These are phyloP conservation scores for Fabriciana adippe DNA, from an alignment of 2,888 invertebrate species.

Conservation along the genomic window DNA sequence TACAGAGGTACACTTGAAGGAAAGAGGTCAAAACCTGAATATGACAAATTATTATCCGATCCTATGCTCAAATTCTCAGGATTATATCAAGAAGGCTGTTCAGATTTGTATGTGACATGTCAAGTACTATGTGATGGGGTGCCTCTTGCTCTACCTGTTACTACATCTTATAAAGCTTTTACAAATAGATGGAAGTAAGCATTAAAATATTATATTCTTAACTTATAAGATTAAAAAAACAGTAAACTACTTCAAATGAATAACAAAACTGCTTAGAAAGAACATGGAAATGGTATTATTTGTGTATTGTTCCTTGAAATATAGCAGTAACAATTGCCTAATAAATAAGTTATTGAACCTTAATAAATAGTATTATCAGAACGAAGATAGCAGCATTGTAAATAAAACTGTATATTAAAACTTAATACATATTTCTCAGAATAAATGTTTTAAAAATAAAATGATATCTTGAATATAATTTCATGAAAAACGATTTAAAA, in stretches of 20 bases:
- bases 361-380: conserved; percentile 1
- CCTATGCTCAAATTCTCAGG: conserved; percentile 96
- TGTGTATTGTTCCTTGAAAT: no score
- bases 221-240: no score
- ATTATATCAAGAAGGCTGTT: conserved; percentile 90
- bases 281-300: neutral
- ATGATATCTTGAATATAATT: no score
- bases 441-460: no score
- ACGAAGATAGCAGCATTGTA: no score
- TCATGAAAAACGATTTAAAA: no score
- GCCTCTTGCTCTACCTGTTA: conserved; percentile 92
- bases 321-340: neutral
- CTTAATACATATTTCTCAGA: no score
- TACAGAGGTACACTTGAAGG: conserved; percentile 96
- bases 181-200: conserved; percentile 95
- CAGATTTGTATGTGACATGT: conserved; percentile 94
- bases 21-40: conserved; percentile 91
- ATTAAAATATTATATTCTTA: neutral
- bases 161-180: conserved; percentile 96
- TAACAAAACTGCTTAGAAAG: no score
- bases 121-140: conserved; percentile 92
- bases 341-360: conserved; percentile 3
- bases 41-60: conserved; percentile 92
- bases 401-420: no score
- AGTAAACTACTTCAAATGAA: no score